Evolutionary conservation across 2,113 vertebrate species (phyloP).

Genomic region (Leptodactylus fuscus): DNA sequence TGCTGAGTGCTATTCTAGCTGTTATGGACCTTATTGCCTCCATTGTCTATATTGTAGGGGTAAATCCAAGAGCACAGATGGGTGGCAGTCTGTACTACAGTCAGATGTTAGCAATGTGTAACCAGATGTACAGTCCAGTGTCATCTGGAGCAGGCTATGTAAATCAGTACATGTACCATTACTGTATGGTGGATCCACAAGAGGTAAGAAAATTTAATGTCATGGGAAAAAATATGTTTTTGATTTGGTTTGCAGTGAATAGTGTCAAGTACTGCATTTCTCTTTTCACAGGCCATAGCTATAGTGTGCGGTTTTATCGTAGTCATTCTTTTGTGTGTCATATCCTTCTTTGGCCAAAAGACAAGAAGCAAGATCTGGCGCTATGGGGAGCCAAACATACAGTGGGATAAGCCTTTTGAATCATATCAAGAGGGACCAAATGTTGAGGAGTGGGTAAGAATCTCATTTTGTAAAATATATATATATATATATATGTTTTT

Average conservation of each 20-base stretch:
- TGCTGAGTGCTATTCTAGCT: constrained; percentile 77
- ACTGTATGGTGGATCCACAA: constrained; percentile 88
- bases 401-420: constrained; percentile 74
- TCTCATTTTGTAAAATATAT: background rate
- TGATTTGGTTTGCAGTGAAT: background rate
- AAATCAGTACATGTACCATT: constrained; percentile 86
- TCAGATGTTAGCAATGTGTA: constrained; percentile 80
- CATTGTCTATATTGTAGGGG: constrained; percentile 86
- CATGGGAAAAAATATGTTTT: background rate
- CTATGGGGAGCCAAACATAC: constrained; percentile 80
- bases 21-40: constrained; percentile 83
- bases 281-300: constrained; percentile 75
- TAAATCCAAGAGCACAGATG: constrained; percentile 86
- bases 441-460: constrained; percentile 84
- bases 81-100: constrained; percentile 80
- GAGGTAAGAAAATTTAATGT: constrained; percentile 72
- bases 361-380: constrained; percentile 85
- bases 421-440: constrained; percentile 71
- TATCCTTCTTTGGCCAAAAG: constrained; percentile 83
- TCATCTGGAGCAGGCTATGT: constrained; percentile 64
- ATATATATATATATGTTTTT: too few relatives aligned
- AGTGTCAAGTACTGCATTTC: background rate
- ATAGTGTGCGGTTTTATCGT: constrained; percentile 83
- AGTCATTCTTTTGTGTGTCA: constrained; percentile 76
- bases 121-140: constrained; percentile 71